Conservation (phyloP, 2,113 vertebrate genomes). For the Notarius quadriscutis region DNA sequence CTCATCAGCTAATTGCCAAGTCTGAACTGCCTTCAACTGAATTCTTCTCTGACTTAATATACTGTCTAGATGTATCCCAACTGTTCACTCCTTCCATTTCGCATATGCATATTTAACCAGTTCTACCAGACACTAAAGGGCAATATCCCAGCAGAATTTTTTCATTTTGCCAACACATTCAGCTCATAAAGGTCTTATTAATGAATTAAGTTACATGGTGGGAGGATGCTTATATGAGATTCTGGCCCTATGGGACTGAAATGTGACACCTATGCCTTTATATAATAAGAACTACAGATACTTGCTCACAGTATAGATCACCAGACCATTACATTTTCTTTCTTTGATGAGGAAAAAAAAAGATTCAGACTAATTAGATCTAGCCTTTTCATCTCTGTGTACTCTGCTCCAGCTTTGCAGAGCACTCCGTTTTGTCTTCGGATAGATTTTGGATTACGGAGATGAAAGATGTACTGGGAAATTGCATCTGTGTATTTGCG, state of each 20-base stretch:
- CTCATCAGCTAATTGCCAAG: not conserved
- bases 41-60: not conserved
- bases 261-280: not conserved
- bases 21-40: not conserved
- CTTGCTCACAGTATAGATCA: not conserved
- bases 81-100: not conserved
- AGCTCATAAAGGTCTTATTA: not conserved
- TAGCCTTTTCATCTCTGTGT: not conserved
- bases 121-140: not conserved
- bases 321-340: not conserved
- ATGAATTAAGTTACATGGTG: not conserved
- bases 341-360: not conserved
- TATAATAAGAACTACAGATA: not conserved
- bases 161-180: not conserved
- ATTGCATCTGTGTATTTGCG: slow-evolving; percentile 15
- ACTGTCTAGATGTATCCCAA: not conserved
- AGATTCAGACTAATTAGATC: slow-evolving; percentile 29
- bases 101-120: not conserved
- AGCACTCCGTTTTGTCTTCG: slow-evolving; percentile 15
- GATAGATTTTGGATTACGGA: slow-evolving; percentile 46
- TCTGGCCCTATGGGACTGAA: not conserved
- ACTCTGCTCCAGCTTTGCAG: not conserved
- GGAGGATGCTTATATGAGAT: not conserved
- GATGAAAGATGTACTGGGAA: slow-evolving; percentile 30
- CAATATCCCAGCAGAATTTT: not conserved